phyloP scores from a whole-genome alignment of 2,113 vertebrate species.

The Anthoscopus minutus region DNA sequence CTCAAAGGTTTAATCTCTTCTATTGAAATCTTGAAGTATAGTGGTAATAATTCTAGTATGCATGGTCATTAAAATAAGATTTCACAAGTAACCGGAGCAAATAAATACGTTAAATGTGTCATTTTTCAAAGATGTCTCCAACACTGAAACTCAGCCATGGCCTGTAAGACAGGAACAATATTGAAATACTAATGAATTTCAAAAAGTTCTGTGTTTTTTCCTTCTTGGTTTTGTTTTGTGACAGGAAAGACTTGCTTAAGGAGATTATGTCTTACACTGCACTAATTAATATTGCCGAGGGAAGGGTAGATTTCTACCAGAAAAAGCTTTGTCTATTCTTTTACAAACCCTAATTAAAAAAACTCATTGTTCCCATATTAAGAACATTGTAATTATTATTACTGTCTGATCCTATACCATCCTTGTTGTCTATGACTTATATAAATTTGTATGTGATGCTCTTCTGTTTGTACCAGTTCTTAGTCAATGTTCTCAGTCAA shows the following conservation, averaged over 20 bases:
- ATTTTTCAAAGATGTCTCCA: slow-evolving; percentile 24
- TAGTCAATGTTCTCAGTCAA: neutral
- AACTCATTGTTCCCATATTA: neutral
- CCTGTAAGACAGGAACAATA: neutral
- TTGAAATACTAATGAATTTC: slow-evolving; percentile 20
- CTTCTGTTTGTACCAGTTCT: neutral
- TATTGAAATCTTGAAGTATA: neutral
- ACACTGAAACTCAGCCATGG: neutral
- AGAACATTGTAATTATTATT: neutral
- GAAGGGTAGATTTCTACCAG: neutral
- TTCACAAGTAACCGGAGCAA: slow-evolving; percentile 31
- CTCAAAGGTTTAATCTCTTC: slow-evolving; percentile 39
- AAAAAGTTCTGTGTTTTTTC: neutral
- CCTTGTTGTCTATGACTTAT: neutral
- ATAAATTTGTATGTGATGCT: neutral
- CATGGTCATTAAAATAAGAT: slow-evolving; percentile 45
- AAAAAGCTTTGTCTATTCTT: neutral
- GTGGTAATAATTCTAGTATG: slow-evolving; percentile 34
- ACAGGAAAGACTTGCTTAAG: neutral
- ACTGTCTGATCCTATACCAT: neutral
- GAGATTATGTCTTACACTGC: neutral
- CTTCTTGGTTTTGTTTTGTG: neutral
- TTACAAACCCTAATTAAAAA: neutral
- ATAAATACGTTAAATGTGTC: neutral
- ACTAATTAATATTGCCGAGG: neutral